Base-by-base conservation (phyloP, 2,113 vertebrate species). In the Urocitellus parryii region DNA sequence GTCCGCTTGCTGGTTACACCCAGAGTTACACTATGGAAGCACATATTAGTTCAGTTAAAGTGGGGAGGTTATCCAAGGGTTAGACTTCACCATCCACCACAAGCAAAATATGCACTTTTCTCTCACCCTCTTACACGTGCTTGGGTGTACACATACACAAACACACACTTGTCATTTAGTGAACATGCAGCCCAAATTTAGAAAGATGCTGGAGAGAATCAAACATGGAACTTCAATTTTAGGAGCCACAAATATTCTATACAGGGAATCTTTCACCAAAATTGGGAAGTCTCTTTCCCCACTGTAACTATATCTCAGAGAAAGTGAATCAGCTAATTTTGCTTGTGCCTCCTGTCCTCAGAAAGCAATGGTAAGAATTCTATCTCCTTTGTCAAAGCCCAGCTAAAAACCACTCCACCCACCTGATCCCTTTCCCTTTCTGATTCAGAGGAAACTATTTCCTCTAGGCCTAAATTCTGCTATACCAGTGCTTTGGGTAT, bases 181-280 rank as follows among this genome's bases (percentile, higher is more conserved):
- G 87, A 96, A 89, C 96, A 92, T 5, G 92, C 61, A 81, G 29
- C 32, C 94, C 92, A 95, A 94, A 93, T 97, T 88, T 89, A 82
- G 86, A 82, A 72, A 90, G 56, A 61, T 96, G 27, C 48, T 73
- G 2, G 77, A 79, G 22, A 68, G 81, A 93, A 88, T 48, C 73
- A 92, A 95, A 94, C 80, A 63, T 0, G 85, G 73, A 96, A 88
- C 29, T 95, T 68, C 67, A 70, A 74, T 97, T 95, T 83, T 70
- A 89, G 25, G 56, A 91, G 78, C 53, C 70, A 96, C 88, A 88
- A 95, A 95, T 90, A 82, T 45, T 14, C 34, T 68, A 5, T 42
- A 86, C 12, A 61, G 73, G 37, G 86, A 94, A 18, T 27, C 42
- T 83, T 87, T 87, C 78, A 11, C 70, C 91, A 88, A 94, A 94